Percentiles rank a stretch among this genome's conserved stretches.
These are phyloP conservation scores for Neodiprion pinetum DNA, from an alignment of 1,140 invertebrate genomes.

Conservation along the genomic window DNA sequence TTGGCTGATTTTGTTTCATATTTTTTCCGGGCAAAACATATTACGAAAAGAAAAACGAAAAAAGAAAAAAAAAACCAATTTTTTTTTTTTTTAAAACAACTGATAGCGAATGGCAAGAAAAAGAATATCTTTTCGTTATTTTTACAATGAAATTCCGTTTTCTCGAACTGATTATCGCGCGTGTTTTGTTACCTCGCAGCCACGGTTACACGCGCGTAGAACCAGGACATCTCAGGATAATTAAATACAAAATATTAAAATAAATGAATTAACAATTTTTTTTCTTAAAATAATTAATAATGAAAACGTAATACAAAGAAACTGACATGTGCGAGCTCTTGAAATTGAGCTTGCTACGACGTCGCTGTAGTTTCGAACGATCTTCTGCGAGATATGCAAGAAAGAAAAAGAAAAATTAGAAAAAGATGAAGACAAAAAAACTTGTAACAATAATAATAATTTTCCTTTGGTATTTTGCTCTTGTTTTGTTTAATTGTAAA, in stretches of 20 bases:
- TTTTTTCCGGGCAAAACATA: too few species aligned
- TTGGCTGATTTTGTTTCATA: conserved; percentile 5
- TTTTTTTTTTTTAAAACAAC: not conserved
- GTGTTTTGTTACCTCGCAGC: conserved; percentile 4
- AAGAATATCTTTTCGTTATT: not conserved
- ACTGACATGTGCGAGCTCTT: too few species aligned
- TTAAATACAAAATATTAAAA: not conserved
- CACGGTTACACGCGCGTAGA: conserved; percentile 3
- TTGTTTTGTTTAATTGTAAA: not conserved
- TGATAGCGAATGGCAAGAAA: not conserved
- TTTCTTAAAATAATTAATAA: too few species aligned
- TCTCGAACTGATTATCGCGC: not conserved
- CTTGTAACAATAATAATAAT: not conserved
- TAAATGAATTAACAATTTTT: not conserved
- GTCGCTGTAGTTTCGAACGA: not conserved
- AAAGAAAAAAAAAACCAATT: not conserved
- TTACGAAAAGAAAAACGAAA: not conserved
- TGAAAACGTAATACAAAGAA: not conserved
- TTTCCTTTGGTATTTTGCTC: not conserved
- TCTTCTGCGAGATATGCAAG: not conserved
- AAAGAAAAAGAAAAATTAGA: too few species aligned
- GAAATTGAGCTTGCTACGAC: not conserved
- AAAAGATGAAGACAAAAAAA: too few species aligned
- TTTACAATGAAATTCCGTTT: not conserved
- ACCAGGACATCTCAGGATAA: not conserved